Base-by-base conservation (phyloP, 2,113 vertebrate genomes). In the Verasper variegatus region DNA sequence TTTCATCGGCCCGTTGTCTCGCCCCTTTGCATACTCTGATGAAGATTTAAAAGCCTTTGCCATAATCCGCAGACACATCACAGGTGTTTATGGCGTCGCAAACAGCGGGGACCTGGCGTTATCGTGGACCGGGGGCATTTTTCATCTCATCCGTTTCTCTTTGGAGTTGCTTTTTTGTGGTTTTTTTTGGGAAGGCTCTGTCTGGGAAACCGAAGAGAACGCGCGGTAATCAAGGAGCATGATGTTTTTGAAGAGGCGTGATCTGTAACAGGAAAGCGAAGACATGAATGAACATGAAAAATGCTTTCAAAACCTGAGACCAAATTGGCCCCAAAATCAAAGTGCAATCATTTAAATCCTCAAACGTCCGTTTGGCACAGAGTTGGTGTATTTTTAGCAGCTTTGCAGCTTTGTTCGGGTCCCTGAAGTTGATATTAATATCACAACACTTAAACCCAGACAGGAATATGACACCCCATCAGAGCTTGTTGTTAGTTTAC, bases 31-130 rank as follows among this genome's bases (percentile, higher is more conserved):
- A 68, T 59, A 40, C 62, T 64, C 65, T 63, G 23, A 82, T 65
- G 79, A 72, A 71, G 81, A 86, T 78, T 76, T 59, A 80, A 85
- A 84, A 74, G 82, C 74, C 60, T 84, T 51, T 67, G 18, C 37
- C 40, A 20, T 82, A 88, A 86, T 86, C 88, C 80, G 68, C 55
- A 65, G 77, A 74, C 60, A 21, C 68, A 71, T 85, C 68, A 78
- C 72, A 64, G 75, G 85, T 74, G 62, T 68, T 69, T 68, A 72
- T 79, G 83, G 61, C 51, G 55, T 21, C 74, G 78, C 66, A 72
- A 81, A 84, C 74, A 81, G 37, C 14, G 0, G 15, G 24, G 66
- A 76, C 35, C 37, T 49, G 62, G 55, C 65, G 6, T 69, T 85
- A 66, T 78, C 47, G 26, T 65, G 9, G 78, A 65, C 9, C 31